Evolutionary conservation across 1,140 invertebrate genomes (phyloP), one percentile per base, ranked within the genome.

Genomic region (Leptonema lineaticorne): DNA sequence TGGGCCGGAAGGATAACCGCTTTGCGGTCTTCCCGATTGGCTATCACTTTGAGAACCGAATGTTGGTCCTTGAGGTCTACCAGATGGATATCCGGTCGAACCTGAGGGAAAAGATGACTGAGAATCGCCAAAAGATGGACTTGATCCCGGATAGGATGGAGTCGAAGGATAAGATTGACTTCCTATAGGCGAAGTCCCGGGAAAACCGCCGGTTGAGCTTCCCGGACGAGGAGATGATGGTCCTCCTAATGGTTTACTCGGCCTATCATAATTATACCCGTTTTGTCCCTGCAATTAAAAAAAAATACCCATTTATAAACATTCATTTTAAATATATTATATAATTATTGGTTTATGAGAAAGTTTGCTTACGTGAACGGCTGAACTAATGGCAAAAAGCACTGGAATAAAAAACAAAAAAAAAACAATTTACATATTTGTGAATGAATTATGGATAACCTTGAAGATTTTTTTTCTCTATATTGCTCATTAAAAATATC

Each of bases 71-170:
- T 69, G 65, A 27, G 72, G 72, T 30, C 69, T 69, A 26, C 73
- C 76, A 24, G 63, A 70, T 63, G 76, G 75, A 69, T 75, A 77
- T 71, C 76, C 75, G 69, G 77, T 74, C 48, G 78, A 67, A n/a
- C 74, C 75, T 14, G 78, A 70, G 48, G 65, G 65, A 22, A 20
- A 72, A 30, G 70, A 67, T 8, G 71, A 65, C 46, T 57, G 67
- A n/a, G 71, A 72, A 27, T 64, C 67, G 14, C 65, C 65, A 24
- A 68, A 69, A 5, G 68, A 41, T 27, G 71, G 48, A 45, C 57
- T 57, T 1, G 48, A 69, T 37, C 71, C 62, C 27, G 68, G 60
- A 24, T 72, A 72, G 37, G 67, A 64, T n/a, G 64, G 70, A 46
- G 70, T 72, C 1, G 62, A 64, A 30, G 71, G 65, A 41, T 62